Evolutionary conservation across 2,113 vertebrate genomes (phyloP), one percentile per base, ranked within the genome.

Genomic region (Anguilla japonica): DNA sequence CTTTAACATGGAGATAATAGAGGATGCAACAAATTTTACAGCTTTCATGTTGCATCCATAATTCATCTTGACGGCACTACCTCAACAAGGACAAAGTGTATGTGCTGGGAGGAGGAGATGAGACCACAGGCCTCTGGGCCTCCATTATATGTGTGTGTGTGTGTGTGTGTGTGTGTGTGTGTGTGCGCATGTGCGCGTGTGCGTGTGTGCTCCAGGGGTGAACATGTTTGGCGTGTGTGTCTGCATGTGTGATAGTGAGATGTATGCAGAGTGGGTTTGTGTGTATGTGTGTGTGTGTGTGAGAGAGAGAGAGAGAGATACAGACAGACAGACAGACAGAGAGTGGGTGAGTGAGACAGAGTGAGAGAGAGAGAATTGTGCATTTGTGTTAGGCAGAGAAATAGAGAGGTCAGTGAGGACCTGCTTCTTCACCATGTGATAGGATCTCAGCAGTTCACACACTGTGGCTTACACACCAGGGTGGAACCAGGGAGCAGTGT

Each of bases 1-100:
- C 98, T 99, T 99, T 99, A 99, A 99, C 98, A 99, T 98, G 97
- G 97, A 98, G 98, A 99, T 99, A 99, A 99, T 99, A 99, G 98
- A 98, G 99, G 98, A 98, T 98, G 98, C 98, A 99, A 99, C 98
- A 99, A 96, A 98, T 99, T 99, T 99, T 99, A 99, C 97, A 99
- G 98, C 98, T 98, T 98, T 97, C 97, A 97, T 94, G 93, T 97
- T 97, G 97, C 98, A 98, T 99, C 97, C 97, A 98, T 99, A 99
- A 99, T 99, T 99, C 98, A 99, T 99, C 97, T 97, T 96, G 95
- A 94, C 95, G 96, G 96, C 96, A 97, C 95, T 95, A 95, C 94
- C 95, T 95, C 96, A 97, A 96, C 96, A 96, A 97, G 96, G 96
- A 97, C 96, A 97, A 96, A 95, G 96, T 94, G 96, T 96, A 96